These are phyloP conservation scores for Psammodynastes pulverulentus DNA, from an alignment of 2,113 vertebrate species.

Conservation along the genomic window DNA sequence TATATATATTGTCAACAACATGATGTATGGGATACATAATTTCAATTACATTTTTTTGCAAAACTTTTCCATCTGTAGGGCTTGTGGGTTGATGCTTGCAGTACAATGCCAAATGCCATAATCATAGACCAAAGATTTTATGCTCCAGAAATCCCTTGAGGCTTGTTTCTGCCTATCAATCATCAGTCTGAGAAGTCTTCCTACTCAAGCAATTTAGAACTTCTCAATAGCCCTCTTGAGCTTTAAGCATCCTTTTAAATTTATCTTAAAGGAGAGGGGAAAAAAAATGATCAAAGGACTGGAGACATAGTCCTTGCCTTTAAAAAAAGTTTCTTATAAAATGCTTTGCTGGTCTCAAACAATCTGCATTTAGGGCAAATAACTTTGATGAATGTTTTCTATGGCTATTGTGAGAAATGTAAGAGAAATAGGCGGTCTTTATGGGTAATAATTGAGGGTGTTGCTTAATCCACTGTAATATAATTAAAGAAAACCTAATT, in stretches of 20 bases:
- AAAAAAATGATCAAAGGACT: slow-evolving; percentile 43
- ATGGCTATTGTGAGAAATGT: background rate
- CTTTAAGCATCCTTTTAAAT: slow-evolving; percentile 37
- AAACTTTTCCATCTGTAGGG: slow-evolving; percentile 13
- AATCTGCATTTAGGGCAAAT: background rate
- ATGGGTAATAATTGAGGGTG: background rate
- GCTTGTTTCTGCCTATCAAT: slow-evolving; percentile 40
- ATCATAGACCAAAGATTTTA: slow-evolving; percentile 33
- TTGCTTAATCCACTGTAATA: background rate
- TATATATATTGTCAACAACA: slow-evolving; percentile 18
- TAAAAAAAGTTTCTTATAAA: slow-evolving; percentile 4
- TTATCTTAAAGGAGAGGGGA: slow-evolving; percentile 27
- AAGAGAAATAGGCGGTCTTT: background rate
- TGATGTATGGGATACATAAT: slow-evolving; percentile 22
- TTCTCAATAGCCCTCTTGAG: slow-evolving; percentile 39
- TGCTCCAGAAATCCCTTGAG: slow-evolving; percentile 35
- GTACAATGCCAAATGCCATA: slow-evolving; percentile 16
- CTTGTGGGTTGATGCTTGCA: background rate
- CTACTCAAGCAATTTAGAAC: slow-evolving; percentile 51
- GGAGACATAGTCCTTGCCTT: slow-evolving; percentile 20
- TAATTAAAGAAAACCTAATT: background rate
- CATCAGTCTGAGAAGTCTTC: slow-evolving; percentile 42
- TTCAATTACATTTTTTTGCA: slow-evolving; percentile 36
- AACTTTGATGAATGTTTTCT: background rate
- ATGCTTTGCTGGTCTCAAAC: slow-evolving; percentile 7